These are phyloP conservation scores for Pteronotus mesoamericanus DNA, from an alignment of 2,797 vertebrate species.

Conservation along the genomic window DNA sequence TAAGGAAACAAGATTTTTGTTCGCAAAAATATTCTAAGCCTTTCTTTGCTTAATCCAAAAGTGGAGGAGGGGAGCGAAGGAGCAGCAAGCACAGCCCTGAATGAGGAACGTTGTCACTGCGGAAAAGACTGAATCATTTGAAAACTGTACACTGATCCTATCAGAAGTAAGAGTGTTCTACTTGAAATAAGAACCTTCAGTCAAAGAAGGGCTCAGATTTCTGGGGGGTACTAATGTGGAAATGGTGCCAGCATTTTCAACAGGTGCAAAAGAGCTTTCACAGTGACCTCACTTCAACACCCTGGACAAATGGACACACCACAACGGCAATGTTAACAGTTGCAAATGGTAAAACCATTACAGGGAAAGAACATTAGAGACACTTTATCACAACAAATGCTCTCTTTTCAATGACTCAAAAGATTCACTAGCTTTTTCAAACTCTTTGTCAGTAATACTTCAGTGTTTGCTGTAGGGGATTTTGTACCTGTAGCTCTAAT, in stretches of 20 bases:
- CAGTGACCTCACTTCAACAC: neutral
- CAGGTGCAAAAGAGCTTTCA: slow-evolving; percentile 38
- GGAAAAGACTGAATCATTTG: slow-evolving; percentile 6
- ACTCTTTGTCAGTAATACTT: neutral
- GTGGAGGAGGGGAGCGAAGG: neutral
- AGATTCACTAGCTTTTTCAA: neutral
- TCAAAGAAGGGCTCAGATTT: slow-evolving; percentile 41
- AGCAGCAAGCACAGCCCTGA: neutral
- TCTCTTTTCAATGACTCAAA: neutral
- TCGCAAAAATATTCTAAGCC: slow-evolving; percentile 47
- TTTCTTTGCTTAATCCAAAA: slow-evolving; percentile 44
- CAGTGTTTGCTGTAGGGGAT: neutral
- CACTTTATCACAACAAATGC: neutral
- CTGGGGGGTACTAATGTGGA: neutral
- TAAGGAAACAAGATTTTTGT: slow-evolving; percentile 45
- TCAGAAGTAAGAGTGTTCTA: neutral
- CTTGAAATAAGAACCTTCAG: slow-evolving; percentile 34
- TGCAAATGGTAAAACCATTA: neutral
- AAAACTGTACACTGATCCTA: neutral
- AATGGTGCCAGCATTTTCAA: slow-evolving; percentile 18
- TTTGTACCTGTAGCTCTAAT: neutral
- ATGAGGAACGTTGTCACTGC: slow-evolving; percentile 13
- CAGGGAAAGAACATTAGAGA: neutral
- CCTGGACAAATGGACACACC: neutral
- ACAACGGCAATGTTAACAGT: neutral